These are phyloP conservation scores for Delphinus delphis DNA, from an alignment of 2,113 vertebrate species.

Conservation along the genomic window DNA sequence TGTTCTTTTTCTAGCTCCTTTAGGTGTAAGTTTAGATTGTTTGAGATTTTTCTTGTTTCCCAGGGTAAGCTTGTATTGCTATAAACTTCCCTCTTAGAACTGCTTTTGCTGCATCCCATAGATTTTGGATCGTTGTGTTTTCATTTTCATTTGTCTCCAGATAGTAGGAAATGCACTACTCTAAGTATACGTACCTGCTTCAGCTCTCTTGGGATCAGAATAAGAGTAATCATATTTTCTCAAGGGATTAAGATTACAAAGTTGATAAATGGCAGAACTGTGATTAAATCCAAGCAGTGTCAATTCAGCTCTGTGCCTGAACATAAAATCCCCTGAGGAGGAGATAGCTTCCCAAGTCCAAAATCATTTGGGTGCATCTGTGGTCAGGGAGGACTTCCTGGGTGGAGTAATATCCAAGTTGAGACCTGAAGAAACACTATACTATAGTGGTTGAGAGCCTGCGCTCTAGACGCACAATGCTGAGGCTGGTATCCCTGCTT, in stretches of 20 bases:
- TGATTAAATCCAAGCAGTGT: not conserved
- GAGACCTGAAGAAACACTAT: not conserved
- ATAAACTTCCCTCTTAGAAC: not conserved
- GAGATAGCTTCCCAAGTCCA: not conserved
- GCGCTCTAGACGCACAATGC: not conserved
- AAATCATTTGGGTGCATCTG: too few species aligned
- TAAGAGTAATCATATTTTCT: not conserved
- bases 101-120: not conserved
- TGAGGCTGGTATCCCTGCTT: not conserved
- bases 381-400: not conserved
- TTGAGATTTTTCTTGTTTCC: not conserved
- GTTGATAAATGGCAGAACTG: not conserved
- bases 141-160: not conserved
- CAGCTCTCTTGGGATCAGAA: not conserved
- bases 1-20: not conserved
- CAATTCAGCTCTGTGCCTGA: not conserved
- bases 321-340: not conserved
- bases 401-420: not conserved
- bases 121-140: not conserved
- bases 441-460: not conserved
- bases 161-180: not conserved
- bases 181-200: not conserved
- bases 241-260: not conserved
- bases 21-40: not conserved
- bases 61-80: not conserved